These are phyloP conservation scores for Schlechtendalia chinensis DNA, from an alignment of 1,140 invertebrate species.

Conservation along the genomic window DNA sequence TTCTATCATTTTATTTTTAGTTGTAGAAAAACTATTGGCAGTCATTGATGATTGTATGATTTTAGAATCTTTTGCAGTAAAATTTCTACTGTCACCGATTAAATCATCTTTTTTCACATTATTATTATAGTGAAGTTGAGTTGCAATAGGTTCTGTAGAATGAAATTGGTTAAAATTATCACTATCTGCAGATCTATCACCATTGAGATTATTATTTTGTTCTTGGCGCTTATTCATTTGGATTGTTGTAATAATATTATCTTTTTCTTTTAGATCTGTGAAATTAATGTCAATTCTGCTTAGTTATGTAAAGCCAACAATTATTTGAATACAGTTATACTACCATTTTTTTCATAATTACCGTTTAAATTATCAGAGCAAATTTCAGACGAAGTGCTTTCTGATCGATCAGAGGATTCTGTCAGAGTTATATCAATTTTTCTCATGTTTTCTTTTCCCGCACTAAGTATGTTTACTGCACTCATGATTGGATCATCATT, in stretches of 20 bases:
- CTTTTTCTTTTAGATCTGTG: neutral
- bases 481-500: neutral
- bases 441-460: constrained; percentile 20
- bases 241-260: neutral
- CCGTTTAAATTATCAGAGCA: neutral
- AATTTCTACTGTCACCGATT: constrained; percentile 26
- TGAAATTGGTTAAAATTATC: constrained; percentile 24
- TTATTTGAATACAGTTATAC: neutral
- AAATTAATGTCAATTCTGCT: neutral
- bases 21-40: neutral
- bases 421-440: constrained; percentile 43
- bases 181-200: neutral
- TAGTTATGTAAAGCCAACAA: neutral
- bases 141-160: neutral
- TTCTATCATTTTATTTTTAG: constrained; percentile 27
- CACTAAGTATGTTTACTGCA: neutral
- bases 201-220: neutral
- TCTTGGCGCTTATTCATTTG: neutral
- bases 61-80: constrained; percentile 34
- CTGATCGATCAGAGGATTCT: constrained; percentile 36
- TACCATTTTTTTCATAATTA: neutral
- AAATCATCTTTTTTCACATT: constrained; percentile 24
- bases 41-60: constrained; percentile 9
- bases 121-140: neutral
- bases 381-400: constrained; percentile 40